These are phyloP conservation scores for Scaptomyza parva DNA, from an alignment of 2,888 invertebrate species.

Conservation along the genomic window DNA sequence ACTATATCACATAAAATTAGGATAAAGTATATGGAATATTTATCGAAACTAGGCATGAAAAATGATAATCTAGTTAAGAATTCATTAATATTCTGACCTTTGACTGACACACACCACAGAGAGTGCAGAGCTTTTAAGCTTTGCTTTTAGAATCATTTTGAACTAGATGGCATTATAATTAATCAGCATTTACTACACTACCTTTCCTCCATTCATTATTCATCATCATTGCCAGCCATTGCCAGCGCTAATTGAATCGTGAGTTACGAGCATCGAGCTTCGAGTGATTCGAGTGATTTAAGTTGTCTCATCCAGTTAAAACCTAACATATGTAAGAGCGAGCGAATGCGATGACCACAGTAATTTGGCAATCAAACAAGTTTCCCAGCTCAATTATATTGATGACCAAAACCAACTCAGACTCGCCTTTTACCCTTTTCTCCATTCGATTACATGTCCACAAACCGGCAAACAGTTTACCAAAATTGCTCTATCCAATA, in stretches of 20 bases:
- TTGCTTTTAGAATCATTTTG: too few species aligned
- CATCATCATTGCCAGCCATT: conserved; percentile 51
- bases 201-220: conserved; percentile 23
- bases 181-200: conserved; percentile 26
- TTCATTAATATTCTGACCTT: too few species aligned
- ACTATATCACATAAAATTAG: too few species aligned
- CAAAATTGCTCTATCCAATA: background rate
- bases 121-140: too few species aligned
- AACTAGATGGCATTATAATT: conserved; percentile 17
- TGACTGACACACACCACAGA: too few species aligned
- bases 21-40: too few species aligned
- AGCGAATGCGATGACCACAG: conserved; percentile 4
- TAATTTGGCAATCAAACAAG: conserved; percentile 33
- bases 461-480: background rate
- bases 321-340: conserved; percentile 13
- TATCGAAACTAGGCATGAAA: too few species aligned
- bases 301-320: conserved; percentile 1
- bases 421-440: background rate
- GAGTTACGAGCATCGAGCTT: conserved; percentile 31
- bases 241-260: conserved; percentile 38
- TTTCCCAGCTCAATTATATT: conserved; percentile 33
- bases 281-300: background rate
- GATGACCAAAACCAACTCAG: conserved; percentile 11
- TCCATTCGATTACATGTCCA: background rate
- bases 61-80: too few species aligned